Evolutionary conservation across 1,140 invertebrate species (phyloP).

Genomic region (Drosophila melanogaster): Release_6_plus_ISO1_MT NT_037436.4:5326501-5327000

Average conservation of each 20-base stretch:
- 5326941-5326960: slow-evolving; percentile 74
- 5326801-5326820: slow-evolving; percentile 47
- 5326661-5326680: slow-evolving; percentile 4
- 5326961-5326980: slow-evolving; percentile 67
- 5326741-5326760: slow-evolving; percentile 52
- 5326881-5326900: slow-evolving; percentile 71
- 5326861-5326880: slow-evolving; percentile 64
- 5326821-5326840: slow-evolving; percentile 72
- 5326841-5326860: slow-evolving; percentile 56
- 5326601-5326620: slow-evolving; percentile 71
- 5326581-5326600: slow-evolving; percentile 57
- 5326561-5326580: slow-evolving; percentile 26
- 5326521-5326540: slow-evolving; percentile 11
- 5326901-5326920: slow-evolving; percentile 75
- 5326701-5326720: slow-evolving; percentile 54
- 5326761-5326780: slow-evolving; percentile 4
- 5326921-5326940: slow-evolving; percentile 66
- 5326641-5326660: slow-evolving; percentile 35
- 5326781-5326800: slow-evolving; percentile 8
- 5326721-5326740: slow-evolving; percentile 57
- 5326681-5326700: slow-evolving; percentile 66
- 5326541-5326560: slow-evolving; percentile 36
- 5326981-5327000: too few relatives aligned
- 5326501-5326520: slow-evolving; percentile 42
- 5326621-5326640: slow-evolving; percentile 71